Evolutionary conservation across 2,113 vertebrate species (phyloP).

Genomic region (Oncorhynchus clarkii): DNA sequence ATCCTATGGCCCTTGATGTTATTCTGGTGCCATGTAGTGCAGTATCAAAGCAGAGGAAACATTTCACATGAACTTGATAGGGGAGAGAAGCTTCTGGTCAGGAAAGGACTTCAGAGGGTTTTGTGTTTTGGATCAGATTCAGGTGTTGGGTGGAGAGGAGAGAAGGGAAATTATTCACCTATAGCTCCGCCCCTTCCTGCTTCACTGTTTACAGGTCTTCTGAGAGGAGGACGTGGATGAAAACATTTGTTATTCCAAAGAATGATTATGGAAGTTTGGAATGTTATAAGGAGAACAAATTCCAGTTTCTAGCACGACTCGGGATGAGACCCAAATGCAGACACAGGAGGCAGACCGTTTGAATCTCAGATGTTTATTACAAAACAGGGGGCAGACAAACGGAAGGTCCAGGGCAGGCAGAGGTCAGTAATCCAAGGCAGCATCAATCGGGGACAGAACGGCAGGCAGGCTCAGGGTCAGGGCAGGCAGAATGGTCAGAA

Average conservation of each 20-base stretch:
- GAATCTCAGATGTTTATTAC: too few species aligned
- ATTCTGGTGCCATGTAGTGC: constrained; percentile 36
- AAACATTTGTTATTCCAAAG: constrained; percentile 34
- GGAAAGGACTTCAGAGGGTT: constrained; percentile 64
- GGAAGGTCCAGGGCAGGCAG: too few species aligned
- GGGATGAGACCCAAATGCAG: constrained; percentile 65
- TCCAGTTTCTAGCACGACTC: constrained; percentile 70
- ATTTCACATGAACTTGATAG: constrained; percentile 51
- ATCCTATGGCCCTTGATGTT: constrained; percentile 68
- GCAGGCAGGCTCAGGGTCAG: too few species aligned
- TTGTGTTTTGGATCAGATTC: constrained; percentile 56
- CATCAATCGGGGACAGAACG: too few species aligned
- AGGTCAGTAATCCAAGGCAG: too few species aligned
- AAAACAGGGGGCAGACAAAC: too few species aligned
- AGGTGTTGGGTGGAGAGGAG: constrained; percentile 41
- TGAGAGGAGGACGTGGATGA: constrained; percentile 27
- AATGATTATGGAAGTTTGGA: neutral
- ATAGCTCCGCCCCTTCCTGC: constrained; percentile 39
- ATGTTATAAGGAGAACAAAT: too few species aligned
- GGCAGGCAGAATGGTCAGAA: too few species aligned
- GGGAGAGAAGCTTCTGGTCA: constrained; percentile 39
- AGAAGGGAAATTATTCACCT: constrained; percentile 31
- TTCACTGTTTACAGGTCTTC: constrained; percentile 32
- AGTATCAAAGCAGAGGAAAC: constrained; percentile 73
- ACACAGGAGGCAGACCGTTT: constrained; percentile 40